Conservation (phyloP, 2,797 vertebrate genomes). For the Hippocampus kuda region DNA sequence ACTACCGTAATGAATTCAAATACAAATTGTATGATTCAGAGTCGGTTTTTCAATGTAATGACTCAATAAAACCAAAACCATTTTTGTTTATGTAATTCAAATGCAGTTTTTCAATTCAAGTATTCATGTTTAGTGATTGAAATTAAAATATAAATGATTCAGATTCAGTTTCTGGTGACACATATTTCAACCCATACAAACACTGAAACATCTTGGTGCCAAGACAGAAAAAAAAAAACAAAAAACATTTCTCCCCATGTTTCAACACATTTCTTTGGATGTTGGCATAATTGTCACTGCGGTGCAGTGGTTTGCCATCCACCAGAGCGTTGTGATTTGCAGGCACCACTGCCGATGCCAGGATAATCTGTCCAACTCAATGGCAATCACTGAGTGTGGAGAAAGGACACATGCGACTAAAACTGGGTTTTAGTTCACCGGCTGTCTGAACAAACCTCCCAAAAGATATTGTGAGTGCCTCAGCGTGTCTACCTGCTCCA, state of each 20-base stretch:
- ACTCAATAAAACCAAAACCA: too few relatives aligned
- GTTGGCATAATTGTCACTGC: slow-evolving; percentile 29
- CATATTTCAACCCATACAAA: not conserved
- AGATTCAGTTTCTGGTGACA: not conserved
- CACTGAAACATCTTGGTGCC: not conserved
- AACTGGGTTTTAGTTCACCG: slow-evolving; percentile 34
- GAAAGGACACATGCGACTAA: slow-evolving; percentile 41
- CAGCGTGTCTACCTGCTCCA: slow-evolving; percentile 46
- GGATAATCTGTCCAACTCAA: slow-evolving; percentile 53
- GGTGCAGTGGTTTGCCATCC: not conserved
- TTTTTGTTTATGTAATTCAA: too few relatives aligned
- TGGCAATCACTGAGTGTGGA: slow-evolving; percentile 53
- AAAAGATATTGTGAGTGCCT: slow-evolving; percentile 41
- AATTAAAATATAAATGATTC: too few relatives aligned
- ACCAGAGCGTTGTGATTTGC: slow-evolving; percentile 40
- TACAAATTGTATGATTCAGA: too few relatives aligned
- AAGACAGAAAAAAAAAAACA: not conserved
- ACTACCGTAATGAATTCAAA: too few relatives aligned
- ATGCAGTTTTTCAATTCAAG: too few relatives aligned
- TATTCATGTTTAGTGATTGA: too few relatives aligned
- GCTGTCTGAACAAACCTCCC: slow-evolving; percentile 50
- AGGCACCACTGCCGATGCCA: slow-evolving; percentile 41
- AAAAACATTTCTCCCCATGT: not conserved
- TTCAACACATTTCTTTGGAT: not conserved
- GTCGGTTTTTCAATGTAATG: too few relatives aligned